Conservation (phyloP, 2,797 vertebrate species). For the Eulemur mongoz region DNA sequence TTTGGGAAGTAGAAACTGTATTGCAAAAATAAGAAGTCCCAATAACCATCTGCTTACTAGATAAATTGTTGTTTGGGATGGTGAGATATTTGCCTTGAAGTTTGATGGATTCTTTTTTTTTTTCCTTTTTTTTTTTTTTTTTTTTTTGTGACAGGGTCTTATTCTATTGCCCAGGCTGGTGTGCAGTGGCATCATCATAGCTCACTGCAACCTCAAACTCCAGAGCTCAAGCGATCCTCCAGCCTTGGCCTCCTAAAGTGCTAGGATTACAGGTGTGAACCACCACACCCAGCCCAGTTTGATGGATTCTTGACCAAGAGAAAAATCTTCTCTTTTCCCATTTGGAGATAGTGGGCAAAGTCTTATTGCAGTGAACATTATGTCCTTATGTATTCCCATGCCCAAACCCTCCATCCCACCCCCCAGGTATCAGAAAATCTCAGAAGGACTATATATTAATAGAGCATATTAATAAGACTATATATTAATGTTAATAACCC, state of each 20-base stretch:
- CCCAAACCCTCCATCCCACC: neutral
- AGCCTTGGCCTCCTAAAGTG: neutral
- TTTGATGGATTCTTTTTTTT: conserved; percentile 17
- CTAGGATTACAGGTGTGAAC: neutral
- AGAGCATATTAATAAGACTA: too few relatives aligned
- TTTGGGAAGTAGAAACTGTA: neutral
- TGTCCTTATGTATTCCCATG: neutral
- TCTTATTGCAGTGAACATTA: neutral
- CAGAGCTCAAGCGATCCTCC: neutral
- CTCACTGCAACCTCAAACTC: neutral
- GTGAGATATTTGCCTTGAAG: conserved; percentile 3
- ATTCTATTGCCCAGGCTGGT: neutral
- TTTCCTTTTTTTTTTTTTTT: neutral
- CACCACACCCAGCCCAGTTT: neutral
- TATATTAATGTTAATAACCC: neutral
- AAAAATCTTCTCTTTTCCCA: neutral
- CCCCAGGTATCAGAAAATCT: neutral
- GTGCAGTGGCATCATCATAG: neutral
- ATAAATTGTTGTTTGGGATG: neutral
- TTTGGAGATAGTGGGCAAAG: conserved; percentile 17
- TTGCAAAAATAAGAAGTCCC: neutral
- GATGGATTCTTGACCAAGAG: neutral
- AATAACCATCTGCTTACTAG: neutral
- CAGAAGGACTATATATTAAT: neutral
- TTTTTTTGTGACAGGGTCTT: neutral